Evolutionary conservation across 2,888 invertebrate species (phyloP).

Genomic region (Dione vanillae): DNA sequence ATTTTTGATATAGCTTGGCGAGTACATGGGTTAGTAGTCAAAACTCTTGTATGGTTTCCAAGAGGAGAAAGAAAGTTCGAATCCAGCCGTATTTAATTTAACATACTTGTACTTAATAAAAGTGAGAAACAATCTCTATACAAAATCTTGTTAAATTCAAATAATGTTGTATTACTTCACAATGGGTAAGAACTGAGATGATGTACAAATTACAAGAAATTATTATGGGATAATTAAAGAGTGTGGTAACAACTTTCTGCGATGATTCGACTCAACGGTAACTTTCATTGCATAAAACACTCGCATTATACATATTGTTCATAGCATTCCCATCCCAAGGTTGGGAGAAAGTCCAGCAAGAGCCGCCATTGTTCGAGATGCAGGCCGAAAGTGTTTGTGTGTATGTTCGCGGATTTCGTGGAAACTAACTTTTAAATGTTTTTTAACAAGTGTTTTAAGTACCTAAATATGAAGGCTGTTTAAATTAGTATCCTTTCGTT

Average conservation of each 20-base stretch:
- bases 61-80: no score
- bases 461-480: no score
- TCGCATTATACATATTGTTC: slow-evolving; percentile 60
- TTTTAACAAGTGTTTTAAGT: not conserved
- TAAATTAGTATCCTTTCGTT: no score
- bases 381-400: slow-evolving; percentile 30
- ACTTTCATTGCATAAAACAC: slow-evolving; percentile 77
- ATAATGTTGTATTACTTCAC: slow-evolving; percentile 15
- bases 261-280: slow-evolving; percentile 55
- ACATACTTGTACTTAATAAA: no score
- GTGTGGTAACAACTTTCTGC: slow-evolving; percentile 48
- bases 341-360: slow-evolving; percentile 52
- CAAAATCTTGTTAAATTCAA: slow-evolving; percentile 1
- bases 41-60: no score
- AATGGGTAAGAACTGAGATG: not conserved
- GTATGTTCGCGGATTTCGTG: slow-evolving; percentile 17
- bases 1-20: no score
- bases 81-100: no score
- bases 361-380: slow-evolving; percentile 47
- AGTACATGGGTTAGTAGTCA: no score
- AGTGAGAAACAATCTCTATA: not conserved
- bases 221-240: slow-evolving; percentile 39
- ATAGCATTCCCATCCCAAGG: slow-evolving; percentile 57
- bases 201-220: slow-evolving; percentile 18
- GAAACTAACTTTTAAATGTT: not conserved